phyloP scores from a whole-genome alignment of 2,888 invertebrate species.

The Blomia tropicalis region DNA sequence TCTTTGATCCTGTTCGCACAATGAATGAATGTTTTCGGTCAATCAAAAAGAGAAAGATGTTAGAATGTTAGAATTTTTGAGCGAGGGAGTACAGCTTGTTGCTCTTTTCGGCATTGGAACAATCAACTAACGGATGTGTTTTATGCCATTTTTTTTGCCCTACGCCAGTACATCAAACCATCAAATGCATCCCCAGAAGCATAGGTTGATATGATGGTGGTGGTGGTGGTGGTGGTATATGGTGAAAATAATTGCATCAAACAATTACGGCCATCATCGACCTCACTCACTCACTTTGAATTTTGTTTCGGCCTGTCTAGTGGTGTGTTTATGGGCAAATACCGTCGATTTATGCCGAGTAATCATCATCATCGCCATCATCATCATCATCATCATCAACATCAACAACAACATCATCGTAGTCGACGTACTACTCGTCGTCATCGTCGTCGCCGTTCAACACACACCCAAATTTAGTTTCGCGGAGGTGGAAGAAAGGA shows the following conservation, averaged over 20 bases:
- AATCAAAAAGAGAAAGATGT: slow-evolving; percentile 6
- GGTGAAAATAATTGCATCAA: slow-evolving; percentile 11
- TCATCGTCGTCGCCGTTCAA: too few relatives aligned
- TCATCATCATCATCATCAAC: too few relatives aligned
- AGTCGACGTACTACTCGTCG: too few relatives aligned
- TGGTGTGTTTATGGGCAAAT: slow-evolving; percentile 9
- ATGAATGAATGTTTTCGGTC: too few relatives aligned
- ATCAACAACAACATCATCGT: too few relatives aligned
- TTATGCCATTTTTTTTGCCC: neutral
- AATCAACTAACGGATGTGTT: slow-evolving; percentile 10
- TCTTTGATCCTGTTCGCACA: neutral
- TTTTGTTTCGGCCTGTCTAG: neutral
- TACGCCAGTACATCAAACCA: neutral
- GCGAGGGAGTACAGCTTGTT: too few relatives aligned
- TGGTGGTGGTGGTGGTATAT: neutral
- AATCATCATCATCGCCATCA: slow-evolving; percentile 7
- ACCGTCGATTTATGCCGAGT: slow-evolving; percentile 10
- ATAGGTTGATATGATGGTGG: neutral
- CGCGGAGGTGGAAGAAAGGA: slow-evolving; percentile 10
- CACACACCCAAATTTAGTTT: slow-evolving; percentile 12
- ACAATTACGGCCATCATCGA: slow-evolving; percentile 3
- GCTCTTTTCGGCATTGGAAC: neutral
- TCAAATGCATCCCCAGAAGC: neutral
- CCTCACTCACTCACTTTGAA: neutral
- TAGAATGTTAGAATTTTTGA: neutral